These are phyloP conservation scores for Bungarus multicinctus DNA, from an alignment of 2,113 vertebrate species.

Conservation along the genomic window DNA sequence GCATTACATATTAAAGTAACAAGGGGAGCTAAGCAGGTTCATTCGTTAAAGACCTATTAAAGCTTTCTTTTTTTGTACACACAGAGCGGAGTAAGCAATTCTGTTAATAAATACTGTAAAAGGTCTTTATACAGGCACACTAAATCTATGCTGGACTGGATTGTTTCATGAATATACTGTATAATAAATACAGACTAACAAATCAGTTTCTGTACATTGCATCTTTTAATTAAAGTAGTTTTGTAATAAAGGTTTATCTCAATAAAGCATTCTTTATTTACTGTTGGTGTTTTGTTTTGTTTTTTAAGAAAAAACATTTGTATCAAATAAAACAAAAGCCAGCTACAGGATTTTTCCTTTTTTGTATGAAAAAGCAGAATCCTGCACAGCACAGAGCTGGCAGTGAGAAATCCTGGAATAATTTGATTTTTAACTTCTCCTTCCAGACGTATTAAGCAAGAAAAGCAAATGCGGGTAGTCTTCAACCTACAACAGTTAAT, in stretches of 20 bases:
- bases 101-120: neutral
- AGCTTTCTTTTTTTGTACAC: neutral
- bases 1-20: neutral
- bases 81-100: neutral
- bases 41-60: neutral
- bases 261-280: constrained; percentile 43
- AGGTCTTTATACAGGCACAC: neutral
- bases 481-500: neutral
- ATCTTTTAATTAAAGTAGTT: constrained; percentile 43
- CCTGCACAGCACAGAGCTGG: neutral
- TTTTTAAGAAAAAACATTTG: neutral
- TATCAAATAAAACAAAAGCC: neutral
- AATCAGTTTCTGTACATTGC: constrained; percentile 52
- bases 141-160: neutral
- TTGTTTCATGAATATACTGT: constrained; percentile 35
- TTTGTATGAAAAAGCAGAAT: neutral
- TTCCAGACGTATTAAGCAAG: neutral
- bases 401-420: neutral
- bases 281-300: constrained; percentile 45
- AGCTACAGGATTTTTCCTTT: neutral
- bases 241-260: constrained; percentile 46
- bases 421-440: neutral
- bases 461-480: neutral
- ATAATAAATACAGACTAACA: constrained; percentile 29
- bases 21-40: neutral